Evolutionary conservation across 2,797 vertebrate species (phyloP).

Genomic region (Aeoliscus strigatus): DNA sequence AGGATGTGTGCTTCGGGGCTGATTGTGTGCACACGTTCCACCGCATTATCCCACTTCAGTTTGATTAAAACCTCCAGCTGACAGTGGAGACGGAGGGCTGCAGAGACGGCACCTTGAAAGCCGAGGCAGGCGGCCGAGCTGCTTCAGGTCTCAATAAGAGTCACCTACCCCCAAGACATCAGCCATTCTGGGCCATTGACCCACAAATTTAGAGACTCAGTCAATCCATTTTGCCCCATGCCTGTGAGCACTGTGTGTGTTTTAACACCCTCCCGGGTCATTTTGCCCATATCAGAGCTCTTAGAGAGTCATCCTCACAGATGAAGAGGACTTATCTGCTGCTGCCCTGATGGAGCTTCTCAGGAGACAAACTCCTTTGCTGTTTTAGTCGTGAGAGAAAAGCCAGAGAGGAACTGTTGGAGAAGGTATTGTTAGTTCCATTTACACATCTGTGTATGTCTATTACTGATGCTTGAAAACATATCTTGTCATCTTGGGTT

Average conservation of each 20-base stretch:
- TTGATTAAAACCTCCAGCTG: slow-evolving; percentile 83
- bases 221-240: slow-evolving; percentile 70
- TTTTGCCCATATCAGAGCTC: slow-evolving; percentile 52
- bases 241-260: slow-evolving; percentile 49
- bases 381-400: slow-evolving; percentile 24
- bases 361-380: background rate
- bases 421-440: slow-evolving; percentile 29
- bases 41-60: slow-evolving; percentile 54
- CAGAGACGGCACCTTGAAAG: slow-evolving; percentile 71
- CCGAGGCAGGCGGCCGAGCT: slow-evolving; percentile 42
- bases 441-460: background rate
- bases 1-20: background rate
- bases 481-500: too few species aligned
- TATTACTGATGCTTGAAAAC: too few species aligned
- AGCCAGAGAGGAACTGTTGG: slow-evolving; percentile 3
- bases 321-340: background rate
- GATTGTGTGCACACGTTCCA: slow-evolving; percentile 25
- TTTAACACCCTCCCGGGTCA: slow-evolving; percentile 62
- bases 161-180: slow-evolving; percentile 57
- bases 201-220: slow-evolving; percentile 70
- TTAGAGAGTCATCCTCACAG: slow-evolving; percentile 63
- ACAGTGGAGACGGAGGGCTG: slow-evolving; percentile 69
- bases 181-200: slow-evolving; percentile 78
- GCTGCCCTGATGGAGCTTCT: slow-evolving; percentile 36
- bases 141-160: slow-evolving; percentile 58